These are phyloP conservation scores for Heterotis niloticus DNA, from an alignment of 2,113 vertebrate species.

Conservation along the genomic window DNA sequence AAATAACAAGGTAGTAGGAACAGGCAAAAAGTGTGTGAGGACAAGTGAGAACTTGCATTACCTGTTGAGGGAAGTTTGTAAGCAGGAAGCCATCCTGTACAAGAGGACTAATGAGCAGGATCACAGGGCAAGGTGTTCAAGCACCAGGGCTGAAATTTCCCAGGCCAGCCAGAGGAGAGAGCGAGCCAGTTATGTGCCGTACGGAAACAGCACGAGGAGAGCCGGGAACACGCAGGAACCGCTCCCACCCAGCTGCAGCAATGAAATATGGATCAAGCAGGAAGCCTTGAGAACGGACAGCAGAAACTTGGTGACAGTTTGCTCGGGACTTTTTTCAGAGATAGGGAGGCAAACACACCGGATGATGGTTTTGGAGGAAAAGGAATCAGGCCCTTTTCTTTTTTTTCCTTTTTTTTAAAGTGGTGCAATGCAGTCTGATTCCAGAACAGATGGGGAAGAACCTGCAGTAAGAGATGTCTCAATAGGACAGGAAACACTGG, in stretches of 20 bases:
- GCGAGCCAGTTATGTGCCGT: background rate
- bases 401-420: background rate
- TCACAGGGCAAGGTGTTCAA: background rate
- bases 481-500: no score
- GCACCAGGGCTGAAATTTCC: background rate
- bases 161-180: background rate
- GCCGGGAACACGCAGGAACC: background rate
- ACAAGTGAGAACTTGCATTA: background rate
- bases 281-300: no score
- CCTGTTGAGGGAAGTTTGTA: background rate
- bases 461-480: background rate
- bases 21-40: background rate
- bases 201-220: background rate
- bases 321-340: background rate
- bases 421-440: background rate
- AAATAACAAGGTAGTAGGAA: background rate
- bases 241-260: constrained; percentile 3
- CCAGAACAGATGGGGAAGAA: background rate
- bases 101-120: background rate
- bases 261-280: constrained; percentile 23
- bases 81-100: background rate
- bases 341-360: background rate
- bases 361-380: background rate
- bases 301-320: background rate
- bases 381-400: background rate